These are phyloP conservation scores for Helicoverpa assulta DNA, from an alignment of 2,888 invertebrate genomes.

Conservation along the genomic window DNA sequence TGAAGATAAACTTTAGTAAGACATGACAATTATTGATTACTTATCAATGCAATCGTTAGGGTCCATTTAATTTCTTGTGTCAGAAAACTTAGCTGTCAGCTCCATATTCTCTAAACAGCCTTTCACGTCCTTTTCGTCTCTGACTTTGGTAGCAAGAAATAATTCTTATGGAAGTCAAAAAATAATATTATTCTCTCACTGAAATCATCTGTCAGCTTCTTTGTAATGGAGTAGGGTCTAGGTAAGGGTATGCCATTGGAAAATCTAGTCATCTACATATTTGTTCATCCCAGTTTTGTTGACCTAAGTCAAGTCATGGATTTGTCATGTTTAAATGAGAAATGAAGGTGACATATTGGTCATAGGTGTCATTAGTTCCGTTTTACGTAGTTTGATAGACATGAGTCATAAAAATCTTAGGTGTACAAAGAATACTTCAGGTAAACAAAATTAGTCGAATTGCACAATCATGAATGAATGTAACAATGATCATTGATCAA, in stretches of 20 bases:
- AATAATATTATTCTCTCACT: too few relatives aligned
- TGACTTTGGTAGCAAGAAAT: too few relatives aligned
- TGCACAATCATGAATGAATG: not conserved
- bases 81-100: too few relatives aligned
- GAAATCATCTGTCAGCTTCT: too few relatives aligned
- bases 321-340: conserved; percentile 31
- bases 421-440: not conserved
- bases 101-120: too few relatives aligned
- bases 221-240: too few relatives aligned
- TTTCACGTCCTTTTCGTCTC: too few relatives aligned
- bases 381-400: conserved; percentile 12
- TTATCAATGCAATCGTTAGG: not conserved
- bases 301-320: conserved; percentile 16
- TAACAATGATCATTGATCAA: too few relatives aligned
- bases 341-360: conserved; percentile 33
- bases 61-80: not conserved
- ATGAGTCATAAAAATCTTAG: conserved; percentile 28
- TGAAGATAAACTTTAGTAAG: not conserved
- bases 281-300: not conserved
- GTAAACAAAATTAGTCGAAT: not conserved
- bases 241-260: not conserved
- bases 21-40: not conserved
- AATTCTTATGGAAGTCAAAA: too few relatives aligned
- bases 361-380: conserved; percentile 34
- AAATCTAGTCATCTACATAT: not conserved